A percentile compares a stretch with the other conserved stretches of the same genome.
Evolutionary conservation across 2,113 vertebrate genomes (phyloP).

Genomic region (Columba janthina): DNA sequence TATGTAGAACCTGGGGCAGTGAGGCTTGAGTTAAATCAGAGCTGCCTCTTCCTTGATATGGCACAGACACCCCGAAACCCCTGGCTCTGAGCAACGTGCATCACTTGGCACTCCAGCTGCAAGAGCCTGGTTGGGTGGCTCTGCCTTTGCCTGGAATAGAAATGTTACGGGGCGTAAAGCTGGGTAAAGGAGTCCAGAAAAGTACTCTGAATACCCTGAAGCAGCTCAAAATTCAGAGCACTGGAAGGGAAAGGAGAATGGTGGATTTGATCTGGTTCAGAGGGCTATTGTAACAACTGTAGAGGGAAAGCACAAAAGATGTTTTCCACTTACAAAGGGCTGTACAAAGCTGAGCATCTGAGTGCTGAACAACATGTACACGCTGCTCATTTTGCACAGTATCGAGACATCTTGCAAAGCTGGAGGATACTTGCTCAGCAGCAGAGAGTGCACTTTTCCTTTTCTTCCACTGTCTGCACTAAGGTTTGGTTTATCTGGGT

Average conservation of each 20-base stretch:
- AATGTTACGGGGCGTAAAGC: not conserved
- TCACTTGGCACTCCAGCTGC: not conserved
- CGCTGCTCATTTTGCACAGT: not conserved
- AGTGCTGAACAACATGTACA: not conserved
- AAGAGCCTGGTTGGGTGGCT: not conserved
- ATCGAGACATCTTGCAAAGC: not conserved
- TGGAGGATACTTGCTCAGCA: not conserved
- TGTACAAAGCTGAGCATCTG: not conserved
- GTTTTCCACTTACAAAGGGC: not conserved
- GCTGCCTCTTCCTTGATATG: not conserved
- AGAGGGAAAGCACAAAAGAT: not conserved
- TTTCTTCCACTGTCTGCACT: not conserved
- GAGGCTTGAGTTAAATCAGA: not conserved
- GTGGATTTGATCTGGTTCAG: not conserved
- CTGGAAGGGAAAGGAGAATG: not conserved
- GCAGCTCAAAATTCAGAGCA: not conserved
- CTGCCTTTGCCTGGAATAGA: not conserved
- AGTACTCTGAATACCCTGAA: not conserved
- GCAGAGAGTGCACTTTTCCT: not conserved
- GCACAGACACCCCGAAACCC: rapidly evolving
- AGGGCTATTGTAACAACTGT: not conserved
- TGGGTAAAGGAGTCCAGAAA: not conserved
- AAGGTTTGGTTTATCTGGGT: not conserved
- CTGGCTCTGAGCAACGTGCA: not conserved
- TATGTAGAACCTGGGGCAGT: not conserved